Evolutionary conservation across 2,888 invertebrate genomes (phyloP), one percentile per base, ranked within the genome.

Genomic region (Pasiphila rectangulata): DNA sequence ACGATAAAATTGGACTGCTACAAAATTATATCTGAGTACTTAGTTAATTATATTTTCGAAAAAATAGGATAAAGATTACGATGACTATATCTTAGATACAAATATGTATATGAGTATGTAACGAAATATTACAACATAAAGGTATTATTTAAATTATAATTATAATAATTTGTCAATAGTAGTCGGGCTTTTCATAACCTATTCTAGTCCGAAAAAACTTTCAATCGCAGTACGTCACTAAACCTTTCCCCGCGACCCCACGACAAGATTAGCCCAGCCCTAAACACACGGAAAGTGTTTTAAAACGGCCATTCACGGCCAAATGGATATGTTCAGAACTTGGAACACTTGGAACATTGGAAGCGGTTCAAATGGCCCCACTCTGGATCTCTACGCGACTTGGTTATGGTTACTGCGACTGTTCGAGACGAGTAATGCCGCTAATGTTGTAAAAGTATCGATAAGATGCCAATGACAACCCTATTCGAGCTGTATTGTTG

Each of bases 251-350:
- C 38, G 47, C 62, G 58, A 67, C 61, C 57, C 58, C 59, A 47
- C 59, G 51, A 59, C 62, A 34, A 44, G 40, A 51, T 56, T 46
- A 61, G 57, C 48, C 56, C 59, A 57, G 58, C 59, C 75, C 75
- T 76, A 74, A 77, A 75, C 74, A 79, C 73, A 78, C 71, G 72
- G 69, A 74, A 78, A 79, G 73, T 77, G 75, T 79, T 79, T 79
- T 77, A 75, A 76, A 79, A 71, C 64, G 64, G 57, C 70, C 70
- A 71, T 70, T 72, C 64, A 51, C 59, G 50, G 39, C 50, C 62
- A 55, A 69, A 75, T 71, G 72, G 69, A 64, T 70, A 64, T 63
- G 68, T 72, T 67, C 63, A 64, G 66, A 67, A 69, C 40, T 49
- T 49, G 39, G 43, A 30, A 24, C 54, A 62, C 64, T 63, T 59